A percentile compares a stretch with the other conserved stretches of the same genome.
phyloP scores from a whole-genome alignment of 2,113 vertebrate species.

The Eublepharis macularius region DNA sequence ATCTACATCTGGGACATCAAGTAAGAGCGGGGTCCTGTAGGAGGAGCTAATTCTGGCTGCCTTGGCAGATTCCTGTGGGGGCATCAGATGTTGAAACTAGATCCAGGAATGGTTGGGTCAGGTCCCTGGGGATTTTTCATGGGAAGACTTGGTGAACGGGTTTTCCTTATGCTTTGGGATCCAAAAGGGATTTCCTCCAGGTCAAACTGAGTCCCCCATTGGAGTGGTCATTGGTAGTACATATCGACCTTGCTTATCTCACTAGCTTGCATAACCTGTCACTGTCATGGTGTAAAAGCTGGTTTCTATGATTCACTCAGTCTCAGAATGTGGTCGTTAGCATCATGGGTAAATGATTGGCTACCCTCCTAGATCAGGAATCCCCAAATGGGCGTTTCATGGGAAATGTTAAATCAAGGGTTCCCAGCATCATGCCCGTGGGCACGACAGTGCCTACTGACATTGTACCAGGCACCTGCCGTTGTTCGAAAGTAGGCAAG shows the following conservation, averaged over 20 bases:
- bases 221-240: too few relatives aligned
- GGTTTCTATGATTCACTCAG: neutral
- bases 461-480: too few relatives aligned
- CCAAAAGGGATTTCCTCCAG: neutral
- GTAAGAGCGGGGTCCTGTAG: conserved; percentile 69
- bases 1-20: conserved; percentile 99
- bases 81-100: neutral
- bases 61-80: too few relatives aligned
- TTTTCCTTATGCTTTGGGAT: neutral
- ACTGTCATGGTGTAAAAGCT: neutral
- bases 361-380: too few relatives aligned
- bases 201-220: too few relatives aligned
- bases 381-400: neutral
- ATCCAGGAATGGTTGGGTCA: neutral
- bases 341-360: neutral
- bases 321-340: too few relatives aligned
- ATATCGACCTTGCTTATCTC: neutral
- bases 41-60: neutral
- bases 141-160: neutral
- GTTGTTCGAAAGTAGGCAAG: too few relatives aligned
- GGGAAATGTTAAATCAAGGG: neutral
- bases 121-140: neutral
- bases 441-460: too few relatives aligned
- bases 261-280: neutral
- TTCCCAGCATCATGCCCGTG: too few relatives aligned